Base-by-base conservation (phyloP, 2,113 vertebrate species). In the Pheucticus melanocephalus region DNA sequence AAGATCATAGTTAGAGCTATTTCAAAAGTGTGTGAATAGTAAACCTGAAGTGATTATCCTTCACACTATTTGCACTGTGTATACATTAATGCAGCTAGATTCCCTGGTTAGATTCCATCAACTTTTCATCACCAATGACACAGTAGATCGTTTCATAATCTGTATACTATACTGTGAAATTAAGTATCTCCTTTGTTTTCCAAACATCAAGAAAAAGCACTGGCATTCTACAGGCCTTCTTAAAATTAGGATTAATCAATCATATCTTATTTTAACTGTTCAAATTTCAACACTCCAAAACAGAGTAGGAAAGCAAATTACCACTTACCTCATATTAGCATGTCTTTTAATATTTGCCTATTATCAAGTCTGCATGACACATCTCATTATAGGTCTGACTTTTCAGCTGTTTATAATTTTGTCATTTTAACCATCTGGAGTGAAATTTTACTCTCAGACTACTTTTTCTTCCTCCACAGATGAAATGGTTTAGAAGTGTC, bases 361-460 rank as follows among this genome's bases (percentile, higher is more conserved):
- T 60, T 75, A 66, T 40, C 61, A 88, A 76, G 40, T 71, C 57
- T 68, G 48, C 30, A 57, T 47, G 42, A 85, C 33, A 37, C 15
- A 59, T 71, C 31, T 42, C 39, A 18, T 78, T 63, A 50, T 6
- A 63, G 13, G 25, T 47, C 56, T 88, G 47, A 71, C 30, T 75
- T 87, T 87, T 63, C 70, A 63, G 66, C 69, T 94, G n/a, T 73
- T 82, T 71, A 35, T 51, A 88, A 59, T 80, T 95, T 86, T 86
- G 53, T 45, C 53, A 86, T 17, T 91, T 76, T 39, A 92, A 71
- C 68, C 35, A 88, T 69, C 53, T 80, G 57, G 71, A 68, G 30
- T 86, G 63, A 85, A 93, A 71, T 85, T 75, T 75, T 90, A 51
- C 13, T 64, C 44, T 76, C 19, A 72, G 66, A 44, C 16, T 79